Evolutionary conservation across 1,140 invertebrate genomes (phyloP), one percentile per base, ranked within the genome.

Genomic region (Drosophila lini): DNA sequence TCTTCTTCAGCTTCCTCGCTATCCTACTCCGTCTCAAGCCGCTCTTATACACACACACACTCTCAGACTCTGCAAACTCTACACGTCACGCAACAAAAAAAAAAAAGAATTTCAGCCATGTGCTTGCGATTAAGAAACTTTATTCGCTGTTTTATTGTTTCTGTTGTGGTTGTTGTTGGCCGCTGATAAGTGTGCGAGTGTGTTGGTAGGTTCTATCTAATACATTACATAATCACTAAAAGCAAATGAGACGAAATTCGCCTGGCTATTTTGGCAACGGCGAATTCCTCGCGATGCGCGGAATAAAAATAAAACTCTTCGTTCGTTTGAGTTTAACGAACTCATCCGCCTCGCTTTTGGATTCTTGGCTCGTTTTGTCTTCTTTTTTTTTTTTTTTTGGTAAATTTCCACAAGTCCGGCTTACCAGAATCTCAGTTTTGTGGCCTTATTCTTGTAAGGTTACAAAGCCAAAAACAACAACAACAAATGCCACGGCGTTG

Each of bases 61-160:
- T 28, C 19, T 1, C 22, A 11, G 25, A 34, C n/a, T 45, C 32
- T 25, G 52, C 52, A 25, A 19, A 44, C 52, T 48, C 70, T 50
- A 50, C 70, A 80, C 81, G 81, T 77, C 81, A 85, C 77, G 77
- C 65, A 62, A 81, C 70, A 73, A 50, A 68, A 62, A 68, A 76
- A 75, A 58, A 64, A 65, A 42, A 64, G 38, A 61, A 64, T 42
- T 47, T 64, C 71, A 76, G 62, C 71, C 81, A 83, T 83, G 81
- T 83, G 81, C 81, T 83, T 83, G 81, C 67, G 81, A 83, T 77
- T 83, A 83, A 83, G 60, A 82, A 62, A 71, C 53, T 69, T 77
- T 53, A 60, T 67, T 69, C 47, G 22, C 47, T 55, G 45, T 25
- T 60, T 50, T 47, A 48, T 59, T 62, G 34, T 50, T 75, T 58